Evolutionary conservation across 2,888 invertebrate species (phyloP).

Genomic region (Atherix ibis): DNA sequence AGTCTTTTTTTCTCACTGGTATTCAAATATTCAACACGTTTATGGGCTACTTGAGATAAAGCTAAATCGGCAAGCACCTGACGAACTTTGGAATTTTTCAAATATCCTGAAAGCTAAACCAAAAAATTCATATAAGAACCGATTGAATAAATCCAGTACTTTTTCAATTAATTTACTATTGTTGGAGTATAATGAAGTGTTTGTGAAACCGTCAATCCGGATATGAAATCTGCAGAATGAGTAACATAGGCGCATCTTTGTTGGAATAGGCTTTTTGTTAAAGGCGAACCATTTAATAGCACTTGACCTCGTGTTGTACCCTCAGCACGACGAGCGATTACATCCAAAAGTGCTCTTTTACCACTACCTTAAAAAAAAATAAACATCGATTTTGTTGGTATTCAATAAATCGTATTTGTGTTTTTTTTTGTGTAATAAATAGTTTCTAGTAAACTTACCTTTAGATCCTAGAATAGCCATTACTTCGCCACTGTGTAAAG

Average conservation of each 20-base stretch:
- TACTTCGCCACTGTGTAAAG: constrained; percentile 83
- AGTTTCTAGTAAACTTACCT: constrained; percentile 36
- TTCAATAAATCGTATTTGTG: not conserved
- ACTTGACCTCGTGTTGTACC: constrained; percentile 79
- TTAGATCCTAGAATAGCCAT: constrained; percentile 86
- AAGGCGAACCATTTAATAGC: constrained; percentile 69
- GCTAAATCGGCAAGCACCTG: constrained; percentile 90
- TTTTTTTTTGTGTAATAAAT: constrained; percentile 1
- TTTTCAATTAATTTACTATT: constrained; percentile 37
- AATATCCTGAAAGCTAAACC: constrained; percentile 50
- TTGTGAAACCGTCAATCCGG: constrained; percentile 77
- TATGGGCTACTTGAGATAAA: constrained; percentile 74
- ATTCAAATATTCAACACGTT: constrained; percentile 67
- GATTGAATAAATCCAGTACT: no score
- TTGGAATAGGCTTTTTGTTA: constrained; percentile 67
- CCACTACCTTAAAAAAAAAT: constrained; percentile 58
- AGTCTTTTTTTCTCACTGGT: constrained; percentile 81
- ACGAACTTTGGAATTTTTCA: constrained; percentile 72
- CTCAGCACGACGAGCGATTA: constrained; percentile 66
- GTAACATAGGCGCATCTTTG: constrained; percentile 79
- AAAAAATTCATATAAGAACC: constrained; percentile 6
- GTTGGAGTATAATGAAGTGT: constrained; percentile 66
- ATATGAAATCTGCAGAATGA: constrained; percentile 68
- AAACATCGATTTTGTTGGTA: constrained; percentile 5
- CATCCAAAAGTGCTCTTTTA: constrained; percentile 85